Base-by-base conservation (phyloP, 2,888 invertebrate genomes). In the Barypeithes pellucidus region DNA sequence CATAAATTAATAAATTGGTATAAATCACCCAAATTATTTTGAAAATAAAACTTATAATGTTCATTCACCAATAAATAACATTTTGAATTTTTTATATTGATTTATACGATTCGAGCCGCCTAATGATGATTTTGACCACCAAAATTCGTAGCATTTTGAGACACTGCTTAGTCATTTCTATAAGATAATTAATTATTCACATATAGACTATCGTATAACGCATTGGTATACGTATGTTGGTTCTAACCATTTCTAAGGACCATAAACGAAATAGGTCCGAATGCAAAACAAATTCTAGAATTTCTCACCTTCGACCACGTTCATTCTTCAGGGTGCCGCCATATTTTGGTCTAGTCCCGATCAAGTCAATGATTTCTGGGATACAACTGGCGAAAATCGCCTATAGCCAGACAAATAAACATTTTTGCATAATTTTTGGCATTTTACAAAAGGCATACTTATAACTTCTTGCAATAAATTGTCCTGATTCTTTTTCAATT, bases 361-460 rank as follows among this genome's bases (percentile, higher is more conserved):
- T 96, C 93, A 99, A 96, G 93, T 99, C 99, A 91, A 98, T 98
- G 91, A 99, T 99, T 94, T 99, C 99, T 89, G 99, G 99, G 91
- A 99, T 98, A 94, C 98, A 98, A 94, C 97, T 98, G 92, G 99
- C 99, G 95, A 99, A 99, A 94, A 99, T 98, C 92, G 99, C 99
- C 98, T 98, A 86, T 79, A 84, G 83, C 82, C 89, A 88, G 89
- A 89, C 89, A 90, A 84, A 89, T 87, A 89, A 89, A 89, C 88
- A 82, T 81, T 82, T 80, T 82, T 80, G 82, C 81, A 83, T 83
- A 82, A 83, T 81, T 82, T 63, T 81, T 81, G 68, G 66, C 62
- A 62, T 72, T 67, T 39, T 63, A 72, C 72, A 72, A 50, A 75
- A 77, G 75, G 76, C 76, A 75, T 67, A 59, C 54, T 54, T 43